Base-by-base conservation (phyloP, 2,113 vertebrate genomes). In the Pseudopodoces humilis region DNA sequence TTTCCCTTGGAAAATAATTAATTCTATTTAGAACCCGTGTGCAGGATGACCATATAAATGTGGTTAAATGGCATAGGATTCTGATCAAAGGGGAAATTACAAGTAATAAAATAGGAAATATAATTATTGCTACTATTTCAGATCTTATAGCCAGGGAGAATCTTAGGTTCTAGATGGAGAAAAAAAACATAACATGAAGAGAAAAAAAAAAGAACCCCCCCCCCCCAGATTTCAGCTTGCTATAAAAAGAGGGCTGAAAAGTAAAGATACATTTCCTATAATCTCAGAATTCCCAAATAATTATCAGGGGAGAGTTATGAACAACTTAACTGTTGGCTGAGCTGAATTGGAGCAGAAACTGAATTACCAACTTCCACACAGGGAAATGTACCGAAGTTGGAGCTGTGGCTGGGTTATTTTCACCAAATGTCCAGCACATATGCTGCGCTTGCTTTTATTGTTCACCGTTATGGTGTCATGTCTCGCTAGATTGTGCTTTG, bases 401-500 rank as follows among this genome's bases (percentile, higher is more conserved):
- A 92, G 81, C 92, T 71, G 90, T 81, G 63, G 79, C 90, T 92
- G 95, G 90, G 92, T 93, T 92, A 94, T 94, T 94, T 94, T 83
- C 93, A 95, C 94, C 95, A 96, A 96, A 93, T 96, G 93, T 88
- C 95, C 94, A 96, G 94, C 94, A 96, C 92, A 96, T 95, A 96
- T 96, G 94, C 92, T 95, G 53, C 5, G 2, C 93, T 90, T 90
- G 90, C 93, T 96, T 96, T 96, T 95, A 95, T 96, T 95, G 94
- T 97, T 97, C 96, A 94, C 93, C 68, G 76, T 94, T 97, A 83
- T 96, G 95, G 95, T 96, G 95, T 97, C 95, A 58, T 88, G 95
- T 96, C 96, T 97, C 88, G 94, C 94, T 96, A 97, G 96, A 96
- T 96, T 97, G 90, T 96, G 94, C 95, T 96, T 97, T 96, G 93